Evolutionary conservation across 2,888 invertebrate species (phyloP).

Genomic region (Germaria angustata): DNA sequence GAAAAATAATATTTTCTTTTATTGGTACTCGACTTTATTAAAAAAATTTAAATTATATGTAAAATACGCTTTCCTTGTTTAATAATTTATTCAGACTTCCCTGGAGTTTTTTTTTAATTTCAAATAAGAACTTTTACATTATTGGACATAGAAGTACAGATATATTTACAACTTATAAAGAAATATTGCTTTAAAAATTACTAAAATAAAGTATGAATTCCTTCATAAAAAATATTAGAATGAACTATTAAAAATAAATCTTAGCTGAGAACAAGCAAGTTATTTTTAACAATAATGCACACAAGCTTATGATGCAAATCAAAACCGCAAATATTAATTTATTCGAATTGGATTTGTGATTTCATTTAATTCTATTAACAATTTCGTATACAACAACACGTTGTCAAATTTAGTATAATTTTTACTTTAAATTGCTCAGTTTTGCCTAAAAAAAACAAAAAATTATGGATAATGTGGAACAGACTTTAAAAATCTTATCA

Average conservation of each 20-base stretch:
- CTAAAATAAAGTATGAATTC: too few relatives aligned
- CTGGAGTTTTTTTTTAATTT: too few relatives aligned
- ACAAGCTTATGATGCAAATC: background rate
- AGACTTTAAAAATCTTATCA: constrained; percentile 50
- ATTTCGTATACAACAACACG: background rate
- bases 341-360: background rate
- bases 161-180: too few relatives aligned
- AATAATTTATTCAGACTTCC: too few relatives aligned
- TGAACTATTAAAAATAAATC: background rate
- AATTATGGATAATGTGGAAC: constrained; percentile 43
- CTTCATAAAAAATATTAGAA: too few relatives aligned
- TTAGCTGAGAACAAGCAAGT: background rate
- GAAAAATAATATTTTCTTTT: too few relatives aligned
- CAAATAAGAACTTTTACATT: too few relatives aligned
- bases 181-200: too few relatives aligned
- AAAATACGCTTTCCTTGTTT: too few relatives aligned
- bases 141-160: too few relatives aligned
- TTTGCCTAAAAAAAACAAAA: background rate
- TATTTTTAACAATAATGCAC: background rate
- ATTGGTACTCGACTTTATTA: too few relatives aligned
- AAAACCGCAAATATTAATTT: constrained; percentile 16
- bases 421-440: background rate
- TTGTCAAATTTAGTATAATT: constrained; percentile 14
- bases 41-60: too few relatives aligned
- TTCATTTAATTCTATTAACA: background rate